Evolutionary conservation across 2,797 vertebrate species (phyloP).

Genomic region (Lutjanus argentimaculatus): DNA sequence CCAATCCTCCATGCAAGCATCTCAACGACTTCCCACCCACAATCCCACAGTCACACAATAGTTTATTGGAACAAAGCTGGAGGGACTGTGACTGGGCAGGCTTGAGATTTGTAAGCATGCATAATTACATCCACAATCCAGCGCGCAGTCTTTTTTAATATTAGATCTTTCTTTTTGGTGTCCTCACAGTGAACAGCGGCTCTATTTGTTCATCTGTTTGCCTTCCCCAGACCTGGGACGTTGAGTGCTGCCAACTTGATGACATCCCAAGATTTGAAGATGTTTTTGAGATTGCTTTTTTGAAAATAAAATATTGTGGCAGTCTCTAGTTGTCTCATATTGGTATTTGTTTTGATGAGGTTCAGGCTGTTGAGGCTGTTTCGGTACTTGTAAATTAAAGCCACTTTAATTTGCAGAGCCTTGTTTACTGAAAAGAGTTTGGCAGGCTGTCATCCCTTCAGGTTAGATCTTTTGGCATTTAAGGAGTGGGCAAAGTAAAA

Average conservation of each 20-base stretch:
- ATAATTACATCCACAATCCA: constrained; percentile 2
- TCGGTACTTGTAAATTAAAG: constrained; percentile 5
- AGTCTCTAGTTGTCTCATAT: not conserved
- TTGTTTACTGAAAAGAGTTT: constrained; percentile 16
- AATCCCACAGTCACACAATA: not conserved
- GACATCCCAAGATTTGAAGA: not conserved
- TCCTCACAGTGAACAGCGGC: not conserved
- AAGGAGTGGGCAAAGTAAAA: not conserved
- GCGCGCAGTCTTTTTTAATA: constrained; percentile 3
- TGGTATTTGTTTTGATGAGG: constrained; percentile 7
- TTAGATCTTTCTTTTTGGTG: not conserved
- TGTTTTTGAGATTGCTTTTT: not conserved
- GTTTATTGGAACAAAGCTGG: not conserved
- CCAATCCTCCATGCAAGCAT: not conserved
- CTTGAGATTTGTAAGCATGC: constrained; percentile 7
- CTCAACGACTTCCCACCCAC: not conserved
- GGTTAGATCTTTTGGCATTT: not conserved
- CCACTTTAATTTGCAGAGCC: not conserved
- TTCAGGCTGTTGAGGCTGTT: constrained; percentile 11
- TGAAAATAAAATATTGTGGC: not conserved
- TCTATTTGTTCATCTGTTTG: constrained; percentile 4
- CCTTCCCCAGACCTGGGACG: not conserved
- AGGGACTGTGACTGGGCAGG: not conserved
- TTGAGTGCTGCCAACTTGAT: constrained; percentile 9
- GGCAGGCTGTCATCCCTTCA: constrained; percentile 4